Conservation (phyloP, 2,113 vertebrate genomes). For the Elgaria multicarinata region DNA sequence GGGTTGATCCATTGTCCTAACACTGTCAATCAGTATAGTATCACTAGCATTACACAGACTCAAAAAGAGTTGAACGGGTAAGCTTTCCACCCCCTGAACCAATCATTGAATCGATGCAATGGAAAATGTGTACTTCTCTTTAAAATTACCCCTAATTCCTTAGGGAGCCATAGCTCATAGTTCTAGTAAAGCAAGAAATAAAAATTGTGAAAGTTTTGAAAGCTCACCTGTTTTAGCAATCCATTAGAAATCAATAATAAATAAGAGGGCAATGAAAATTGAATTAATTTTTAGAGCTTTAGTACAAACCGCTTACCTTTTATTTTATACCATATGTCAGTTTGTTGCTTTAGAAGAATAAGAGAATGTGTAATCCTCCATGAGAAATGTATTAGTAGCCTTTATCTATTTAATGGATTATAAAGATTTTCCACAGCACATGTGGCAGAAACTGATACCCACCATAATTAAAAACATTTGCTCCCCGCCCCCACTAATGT, state of each 20-base stretch:
- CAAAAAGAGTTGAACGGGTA: not conserved
- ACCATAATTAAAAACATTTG: not conserved
- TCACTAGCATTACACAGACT: not conserved
- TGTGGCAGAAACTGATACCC: not conserved
- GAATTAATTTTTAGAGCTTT: not conserved
- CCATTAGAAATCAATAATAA: not conserved
- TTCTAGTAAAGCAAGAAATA: not conserved
- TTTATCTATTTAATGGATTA: slow-evolving; percentile 52
- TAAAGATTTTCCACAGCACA: not conserved
- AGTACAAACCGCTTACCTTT: not conserved
- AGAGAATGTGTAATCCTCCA: slow-evolving; percentile 49
- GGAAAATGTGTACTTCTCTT: not conserved
- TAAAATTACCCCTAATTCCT: no score
- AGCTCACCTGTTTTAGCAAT: not conserved
- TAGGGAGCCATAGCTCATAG: not conserved
- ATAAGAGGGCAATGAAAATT: not conserved
- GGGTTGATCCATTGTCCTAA: no score
- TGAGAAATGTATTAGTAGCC: slow-evolving; percentile 50
- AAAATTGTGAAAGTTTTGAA: not conserved
- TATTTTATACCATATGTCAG: not conserved
- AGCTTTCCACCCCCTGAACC: not conserved
- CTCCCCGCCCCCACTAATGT: not conserved
- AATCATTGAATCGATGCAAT: not conserved
- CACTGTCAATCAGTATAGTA: not conserved
- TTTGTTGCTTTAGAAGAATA: not conserved